Conservation (phyloP, 2,113 vertebrate species). For the Andinoacara biseriatus region DNA sequence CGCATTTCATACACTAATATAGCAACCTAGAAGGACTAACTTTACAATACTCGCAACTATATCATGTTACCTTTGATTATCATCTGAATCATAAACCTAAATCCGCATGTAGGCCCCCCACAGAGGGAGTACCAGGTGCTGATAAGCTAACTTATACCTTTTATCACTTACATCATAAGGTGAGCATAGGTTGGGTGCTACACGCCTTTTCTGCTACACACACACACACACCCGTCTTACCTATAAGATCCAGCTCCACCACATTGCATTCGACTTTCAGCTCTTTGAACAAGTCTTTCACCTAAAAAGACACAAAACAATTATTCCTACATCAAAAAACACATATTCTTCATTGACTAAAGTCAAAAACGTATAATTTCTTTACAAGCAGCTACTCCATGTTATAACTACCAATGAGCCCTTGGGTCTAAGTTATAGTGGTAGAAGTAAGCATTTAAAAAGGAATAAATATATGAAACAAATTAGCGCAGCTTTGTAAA, state of each 20-base stretch:
- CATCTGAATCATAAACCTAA: background rate
- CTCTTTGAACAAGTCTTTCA: slow-evolving; percentile 91
- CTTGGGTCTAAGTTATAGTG: background rate
- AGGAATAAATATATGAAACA: background rate
- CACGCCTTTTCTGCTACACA: too few species aligned
- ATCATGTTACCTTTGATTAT: background rate
- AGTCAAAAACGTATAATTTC: background rate
- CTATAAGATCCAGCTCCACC: slow-evolving; percentile 89
- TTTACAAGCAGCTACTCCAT: background rate
- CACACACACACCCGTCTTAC: slow-evolving; percentile 77
- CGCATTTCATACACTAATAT: accelerated
- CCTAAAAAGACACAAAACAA: slow-evolving; percentile 75
- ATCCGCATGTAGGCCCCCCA: background rate
- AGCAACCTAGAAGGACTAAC: background rate
- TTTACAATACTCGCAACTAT: background rate
- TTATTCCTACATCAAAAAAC: background rate
- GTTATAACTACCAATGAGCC: background rate
- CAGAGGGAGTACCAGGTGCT: background rate
- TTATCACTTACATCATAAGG: background rate
- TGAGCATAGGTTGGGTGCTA: too few species aligned
- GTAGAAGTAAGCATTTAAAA: background rate
- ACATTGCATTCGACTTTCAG: slow-evolving; percentile 84
- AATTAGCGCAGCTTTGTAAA: background rate
- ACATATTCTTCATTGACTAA: too few species aligned
- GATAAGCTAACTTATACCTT: background rate